A percentile compares a stretch with the other conserved stretches of the same genome.
These are phyloP conservation scores for Mayetiola destructor DNA, from an alignment of 2,888 invertebrate species.

Conservation along the genomic window DNA sequence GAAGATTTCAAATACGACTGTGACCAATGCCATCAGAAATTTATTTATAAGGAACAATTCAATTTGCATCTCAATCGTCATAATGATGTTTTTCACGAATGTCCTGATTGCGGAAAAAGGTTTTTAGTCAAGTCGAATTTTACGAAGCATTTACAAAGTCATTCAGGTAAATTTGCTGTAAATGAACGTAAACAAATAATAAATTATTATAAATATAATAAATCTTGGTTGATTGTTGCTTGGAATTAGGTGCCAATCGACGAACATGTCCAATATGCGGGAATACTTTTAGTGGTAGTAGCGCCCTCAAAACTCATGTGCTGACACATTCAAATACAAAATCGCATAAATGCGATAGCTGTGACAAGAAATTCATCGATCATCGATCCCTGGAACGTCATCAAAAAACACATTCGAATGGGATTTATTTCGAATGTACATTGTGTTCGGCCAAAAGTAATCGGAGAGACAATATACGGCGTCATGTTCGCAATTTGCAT, in stretches of 20 bases:
- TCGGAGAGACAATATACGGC: slow-evolving; percentile 61
- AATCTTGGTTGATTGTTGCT: background rate
- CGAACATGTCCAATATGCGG: slow-evolving; percentile 41
- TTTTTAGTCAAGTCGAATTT: slow-evolving; percentile 52
- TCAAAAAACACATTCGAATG: slow-evolving; percentile 49
- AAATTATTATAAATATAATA: background rate
- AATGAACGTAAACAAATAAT: background rate
- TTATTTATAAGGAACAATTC: slow-evolving; percentile 43
- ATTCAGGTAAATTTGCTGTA: slow-evolving; percentile 34
- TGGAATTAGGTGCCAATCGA: background rate
- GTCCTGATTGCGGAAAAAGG: slow-evolving; percentile 41
- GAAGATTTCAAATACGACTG: slow-evolving; percentile 35
- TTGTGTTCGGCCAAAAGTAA: slow-evolving; percentile 55
- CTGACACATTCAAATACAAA: slow-evolving; percentile 39
- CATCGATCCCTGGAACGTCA: slow-evolving; percentile 56
- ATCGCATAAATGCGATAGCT: slow-evolving; percentile 47
- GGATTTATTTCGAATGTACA: slow-evolving; percentile 40
- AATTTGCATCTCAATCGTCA: slow-evolving; percentile 48
- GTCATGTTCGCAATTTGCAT: slow-evolving; percentile 65
- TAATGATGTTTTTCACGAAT: slow-evolving; percentile 44
- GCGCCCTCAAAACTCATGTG: slow-evolving; percentile 43
- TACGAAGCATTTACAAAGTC: slow-evolving; percentile 45
- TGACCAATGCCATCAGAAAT: slow-evolving; percentile 44
- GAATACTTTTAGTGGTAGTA: slow-evolving; percentile 44
- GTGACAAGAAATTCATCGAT: slow-evolving; percentile 51